A percentile compares a stretch with the other conserved stretches of the same genome.
phyloP scores from a whole-genome alignment of 1,140 invertebrate genomes.

The Aethina tumida region DNA sequence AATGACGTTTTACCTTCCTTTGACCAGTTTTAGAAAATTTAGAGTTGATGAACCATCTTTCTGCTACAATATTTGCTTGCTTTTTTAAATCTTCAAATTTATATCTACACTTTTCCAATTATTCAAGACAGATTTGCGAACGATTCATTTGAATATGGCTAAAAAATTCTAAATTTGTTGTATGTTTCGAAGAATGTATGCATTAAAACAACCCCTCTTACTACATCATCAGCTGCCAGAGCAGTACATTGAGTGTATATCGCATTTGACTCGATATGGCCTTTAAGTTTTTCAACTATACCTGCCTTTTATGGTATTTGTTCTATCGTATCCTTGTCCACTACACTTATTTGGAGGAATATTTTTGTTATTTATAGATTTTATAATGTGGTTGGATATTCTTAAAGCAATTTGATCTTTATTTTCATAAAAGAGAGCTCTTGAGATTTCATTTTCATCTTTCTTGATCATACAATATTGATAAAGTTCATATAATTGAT shows the following conservation, averaged over 20 bases:
- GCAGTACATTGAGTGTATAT: too few relatives aligned
- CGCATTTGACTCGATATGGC: too few relatives aligned
- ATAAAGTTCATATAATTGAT: conserved; percentile 17
- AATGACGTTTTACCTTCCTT: conserved; percentile 16
- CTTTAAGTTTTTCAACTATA: too few relatives aligned
- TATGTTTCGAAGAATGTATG: too few relatives aligned
- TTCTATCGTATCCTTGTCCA: conserved; percentile 29
- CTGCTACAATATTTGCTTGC: conserved; percentile 12
- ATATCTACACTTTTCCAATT: conserved; percentile 14
- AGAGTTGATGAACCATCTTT: conserved; percentile 11
- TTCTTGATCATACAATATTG: conserved; percentile 14
- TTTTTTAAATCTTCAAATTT: conserved; percentile 13
- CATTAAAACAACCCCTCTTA: too few relatives aligned
- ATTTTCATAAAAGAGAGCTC: conserved; percentile 14
- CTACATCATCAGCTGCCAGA: too few relatives aligned
- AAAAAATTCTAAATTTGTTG: too few relatives aligned
- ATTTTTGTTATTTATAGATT: conserved; percentile 20
- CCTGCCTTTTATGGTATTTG: conserved; percentile 27
- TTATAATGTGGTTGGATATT: conserved; percentile 13
- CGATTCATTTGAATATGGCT: too few relatives aligned
- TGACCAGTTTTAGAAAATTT: conserved; percentile 13
- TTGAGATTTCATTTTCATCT: conserved; percentile 15
- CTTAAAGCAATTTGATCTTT: conserved; percentile 14
- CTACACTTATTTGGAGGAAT: conserved; percentile 24
- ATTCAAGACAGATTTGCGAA: conserved; percentile 12